A percentile compares a stretch with the other conserved stretches of the same genome.
These are phyloP conservation scores for Urocyon cinereoargenteus DNA, from an alignment of 2,797 vertebrate genomes.

Conservation along the genomic window DNA sequence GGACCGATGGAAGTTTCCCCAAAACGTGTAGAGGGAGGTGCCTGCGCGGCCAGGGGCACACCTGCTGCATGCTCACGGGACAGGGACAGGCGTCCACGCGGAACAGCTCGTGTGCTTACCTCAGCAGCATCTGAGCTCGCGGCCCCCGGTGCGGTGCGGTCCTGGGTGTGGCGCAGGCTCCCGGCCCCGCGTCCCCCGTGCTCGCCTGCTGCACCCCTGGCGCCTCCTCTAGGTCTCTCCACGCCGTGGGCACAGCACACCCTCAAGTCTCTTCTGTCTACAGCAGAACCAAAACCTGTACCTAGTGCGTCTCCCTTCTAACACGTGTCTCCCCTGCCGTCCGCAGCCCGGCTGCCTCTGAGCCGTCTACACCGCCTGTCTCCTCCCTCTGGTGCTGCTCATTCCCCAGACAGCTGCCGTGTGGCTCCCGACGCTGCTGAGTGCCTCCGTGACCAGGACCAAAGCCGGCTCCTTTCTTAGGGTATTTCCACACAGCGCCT, in stretches of 20 bases:
- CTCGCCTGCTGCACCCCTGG: neutral
- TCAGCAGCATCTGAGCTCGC: too few relatives aligned
- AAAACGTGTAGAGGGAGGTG: neutral
- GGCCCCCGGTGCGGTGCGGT: fast-evolving
- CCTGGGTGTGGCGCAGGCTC: neutral
- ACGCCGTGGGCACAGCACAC: neutral
- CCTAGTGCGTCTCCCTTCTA: neutral
- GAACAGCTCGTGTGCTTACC: neutral
- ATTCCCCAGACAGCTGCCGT: neutral
- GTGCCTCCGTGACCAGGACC: neutral
- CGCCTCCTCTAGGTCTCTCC: neutral
- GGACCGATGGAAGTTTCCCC: neutral
- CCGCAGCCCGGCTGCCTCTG: neutral
- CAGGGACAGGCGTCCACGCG: too few relatives aligned
- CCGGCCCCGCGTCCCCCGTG: neutral
- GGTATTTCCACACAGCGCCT: neutral
- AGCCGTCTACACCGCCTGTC: neutral
- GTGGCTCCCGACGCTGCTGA: neutral
- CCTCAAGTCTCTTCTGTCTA: neutral
- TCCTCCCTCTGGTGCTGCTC: neutral
- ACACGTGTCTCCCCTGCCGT: neutral
- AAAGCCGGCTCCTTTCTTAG: neutral
- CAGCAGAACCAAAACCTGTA: neutral
- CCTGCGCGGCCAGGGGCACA: neutral
- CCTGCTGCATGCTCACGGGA: too few relatives aligned